Base-by-base conservation (phyloP, 2,888 invertebrate genomes). In the Blomia tropicalis region DNA sequence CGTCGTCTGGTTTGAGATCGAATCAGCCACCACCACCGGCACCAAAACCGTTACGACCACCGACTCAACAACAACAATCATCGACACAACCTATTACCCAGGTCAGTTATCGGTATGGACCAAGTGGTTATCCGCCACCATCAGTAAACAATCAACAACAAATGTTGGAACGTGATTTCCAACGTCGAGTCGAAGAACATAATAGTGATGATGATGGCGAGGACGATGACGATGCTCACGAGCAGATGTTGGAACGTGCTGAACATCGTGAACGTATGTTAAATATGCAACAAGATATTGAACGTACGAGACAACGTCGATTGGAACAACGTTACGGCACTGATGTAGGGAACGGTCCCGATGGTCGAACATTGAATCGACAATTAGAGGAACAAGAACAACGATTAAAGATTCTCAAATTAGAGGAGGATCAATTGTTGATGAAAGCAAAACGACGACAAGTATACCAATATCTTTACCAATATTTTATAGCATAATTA, bases 141-240 rank as follows among this genome's bases (percentile, higher is more conserved):
- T 29, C 58, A 2, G 53, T 41, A 36, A 60, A 14, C n/a, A n/a
- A 1, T 25, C 29, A 47, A 23, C 11, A 22, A 4, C 77, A 95
- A 62, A 83, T 85, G 67, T 77, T 93, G n/a, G 93, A 95, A 72
- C 79, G 87, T 65, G 93, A 95, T 75, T 95, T 95, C 73, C 91
- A 93, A 72, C 80, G 88, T 58, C 79, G 93, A 56, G 83, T 85
- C 71, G 87, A 89, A 75, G 79, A 80, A 32, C 81, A 79, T 63
- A 11, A 11, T 7, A 19, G n/a, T 11, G 84, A 81, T 69, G 83
- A 83, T 61, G 84, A 84, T 59, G 19, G 23, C 51, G 30, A 25
- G 23, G 22, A 51, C 17, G 81, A 79, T 67, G 81, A 81, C 66
- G 58, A 62, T 14, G 83, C 82, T 66, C 78, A 79, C 70, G 77